Evolutionary conservation across 2,888 invertebrate genomes (phyloP).

Genomic region (Perithous albicinctus): DNA sequence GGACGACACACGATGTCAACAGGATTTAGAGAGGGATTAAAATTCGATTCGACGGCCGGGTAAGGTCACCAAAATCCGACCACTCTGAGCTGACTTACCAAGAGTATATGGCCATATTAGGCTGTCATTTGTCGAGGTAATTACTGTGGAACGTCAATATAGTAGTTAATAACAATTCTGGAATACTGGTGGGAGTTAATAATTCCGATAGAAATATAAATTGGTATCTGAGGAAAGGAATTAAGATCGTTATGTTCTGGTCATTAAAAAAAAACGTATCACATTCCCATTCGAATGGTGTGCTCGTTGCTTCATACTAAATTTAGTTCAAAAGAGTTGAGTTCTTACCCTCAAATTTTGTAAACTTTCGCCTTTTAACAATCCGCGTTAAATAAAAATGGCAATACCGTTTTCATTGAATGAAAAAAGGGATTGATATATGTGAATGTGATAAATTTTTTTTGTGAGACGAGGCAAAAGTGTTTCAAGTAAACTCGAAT

Average conservation of each 20-base stretch:
- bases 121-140: conserved; percentile 15
- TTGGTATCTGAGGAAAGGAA: not conserved
- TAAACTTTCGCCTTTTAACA: not conserved
- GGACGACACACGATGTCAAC: conserved; percentile 1
- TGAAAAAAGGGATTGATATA: not conserved
- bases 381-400: not conserved
- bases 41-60: conserved; percentile 8
- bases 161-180: not conserved
- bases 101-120: not conserved
- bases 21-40: conserved; percentile 12
- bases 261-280: too few relatives aligned
- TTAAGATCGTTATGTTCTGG: too few relatives aligned
- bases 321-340: too few relatives aligned
- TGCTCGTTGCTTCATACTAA: too few relatives aligned
- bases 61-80: conserved; percentile 1
- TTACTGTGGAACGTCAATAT: not conserved
- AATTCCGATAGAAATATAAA: not conserved
- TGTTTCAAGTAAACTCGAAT: not conserved
- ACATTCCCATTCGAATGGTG: too few relatives aligned
- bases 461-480: not conserved
- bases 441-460: not conserved
- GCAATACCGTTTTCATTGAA: conserved; percentile 4
- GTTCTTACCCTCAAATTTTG: not conserved
- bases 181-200: not conserved
- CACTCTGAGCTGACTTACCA: not conserved